phyloP scores from a whole-genome alignment of 2,797 vertebrate species.

The Betta splendens region DNA sequence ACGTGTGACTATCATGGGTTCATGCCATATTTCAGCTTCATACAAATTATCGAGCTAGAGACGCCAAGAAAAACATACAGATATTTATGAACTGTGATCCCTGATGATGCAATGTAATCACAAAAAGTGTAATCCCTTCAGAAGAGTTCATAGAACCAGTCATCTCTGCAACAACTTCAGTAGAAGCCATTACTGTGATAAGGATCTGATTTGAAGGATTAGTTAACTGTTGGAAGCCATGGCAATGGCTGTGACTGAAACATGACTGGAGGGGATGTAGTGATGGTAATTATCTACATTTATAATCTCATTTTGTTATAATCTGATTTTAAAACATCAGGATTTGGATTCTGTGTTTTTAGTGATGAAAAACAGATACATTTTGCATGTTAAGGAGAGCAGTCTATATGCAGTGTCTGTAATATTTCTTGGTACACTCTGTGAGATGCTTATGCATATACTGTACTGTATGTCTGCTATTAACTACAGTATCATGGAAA shows the following conservation, averaged over 20 bases:
- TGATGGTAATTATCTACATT: too few species aligned
- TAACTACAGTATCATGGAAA: too few species aligned
- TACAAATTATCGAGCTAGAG: neutral
- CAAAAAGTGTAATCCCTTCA: slow-evolving; percentile 26
- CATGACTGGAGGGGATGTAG: too few species aligned
- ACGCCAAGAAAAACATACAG: slow-evolving; percentile 19
- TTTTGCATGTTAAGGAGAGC: too few species aligned
- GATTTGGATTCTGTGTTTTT: too few species aligned
- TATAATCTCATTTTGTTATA: too few species aligned
- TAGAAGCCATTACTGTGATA: slow-evolving; percentile 18
- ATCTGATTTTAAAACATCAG: too few species aligned
- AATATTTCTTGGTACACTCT: too few species aligned
- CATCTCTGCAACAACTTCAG: slow-evolving; percentile 18
- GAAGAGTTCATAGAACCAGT: slow-evolving; percentile 18
- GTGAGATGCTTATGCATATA: too few species aligned
- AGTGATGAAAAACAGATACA: too few species aligned
- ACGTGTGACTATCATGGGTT: neutral
- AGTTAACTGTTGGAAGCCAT: neutral
- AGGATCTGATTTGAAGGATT: slow-evolving; percentile 14
- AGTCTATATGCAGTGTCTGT: too few species aligned
- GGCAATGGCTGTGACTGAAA: neutral
- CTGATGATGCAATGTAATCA: slow-evolving; percentile 49
- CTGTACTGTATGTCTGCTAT: too few species aligned
- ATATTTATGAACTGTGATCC: slow-evolving; percentile 32
- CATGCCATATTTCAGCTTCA: neutral